Base-by-base conservation (phyloP, 2,888 invertebrate genomes). In the Carterocephalus palaemon region DNA sequence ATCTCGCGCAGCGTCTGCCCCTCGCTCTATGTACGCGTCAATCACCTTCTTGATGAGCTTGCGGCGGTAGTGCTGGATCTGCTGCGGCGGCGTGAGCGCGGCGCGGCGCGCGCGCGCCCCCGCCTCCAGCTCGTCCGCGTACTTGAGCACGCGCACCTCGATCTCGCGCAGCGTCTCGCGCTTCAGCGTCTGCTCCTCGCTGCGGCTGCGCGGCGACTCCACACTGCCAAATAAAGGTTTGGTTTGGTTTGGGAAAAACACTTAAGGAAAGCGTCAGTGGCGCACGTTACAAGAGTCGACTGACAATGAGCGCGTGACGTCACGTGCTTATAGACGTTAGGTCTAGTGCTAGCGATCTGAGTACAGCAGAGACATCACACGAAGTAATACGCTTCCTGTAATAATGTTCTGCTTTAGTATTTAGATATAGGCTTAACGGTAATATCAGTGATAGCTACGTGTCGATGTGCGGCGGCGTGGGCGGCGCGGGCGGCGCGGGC, bases 71-170 rank as follows among this genome's bases (percentile, higher is more conserved):
- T 96, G 94, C 67, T 96, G 94, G 17, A 97, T 93, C 86, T 98
- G 97, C 67, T 95, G 93, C 31, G 89, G 78, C 52, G 95, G 86
- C 4, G 92, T 89, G 90, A 95, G 93, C 3, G 92, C 94, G 34
- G 90, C 76, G 60, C 94, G 92, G 12, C 93, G 70, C 20, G 89
- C 88, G 47, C 93, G 88, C 60, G 91, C 89, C 0, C 97, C 97
- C 2, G 92, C 92, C 83, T 98, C 98, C 59, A 98, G 77, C 75
- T 98, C 98, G 86, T 98, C 98, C 77, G 97, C 96, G 88, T 97
- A 98, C 72, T 95, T 95, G 85, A 98, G 90, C 39, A 96, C 95
- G 84, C 96, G 96, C 56, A 98, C 92, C 87, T 99, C 99, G 62
- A 99, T 95, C 75, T 98, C 98, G 13, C 98, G 89, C 46, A 96